Percentiles rank a stretch among this genome's conserved stretches.
These are phyloP conservation scores for Micrasema longulum DNA, from an alignment of 1,140 invertebrate species.

Conservation along the genomic window DNA sequence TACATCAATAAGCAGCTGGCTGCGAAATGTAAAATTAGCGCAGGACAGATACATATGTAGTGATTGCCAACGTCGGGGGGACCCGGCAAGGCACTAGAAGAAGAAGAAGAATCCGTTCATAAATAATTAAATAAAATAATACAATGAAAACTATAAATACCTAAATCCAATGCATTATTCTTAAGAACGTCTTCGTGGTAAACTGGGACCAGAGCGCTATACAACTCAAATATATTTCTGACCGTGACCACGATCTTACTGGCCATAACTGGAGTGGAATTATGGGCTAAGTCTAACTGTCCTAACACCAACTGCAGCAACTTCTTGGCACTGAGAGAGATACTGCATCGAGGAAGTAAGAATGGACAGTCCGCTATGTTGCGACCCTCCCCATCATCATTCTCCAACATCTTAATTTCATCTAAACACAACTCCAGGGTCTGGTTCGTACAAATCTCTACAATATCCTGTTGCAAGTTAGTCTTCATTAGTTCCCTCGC, in stretches of 20 bases:
- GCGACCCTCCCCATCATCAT: slow-evolving; percentile 57
- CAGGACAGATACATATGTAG: too few relatives aligned
- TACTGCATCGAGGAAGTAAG: slow-evolving; percentile 61
- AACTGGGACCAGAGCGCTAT: slow-evolving; percentile 62
- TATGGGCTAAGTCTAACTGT: slow-evolving; percentile 62
- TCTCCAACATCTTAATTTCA: slow-evolving; percentile 59
- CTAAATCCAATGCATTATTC: slow-evolving; percentile 63
- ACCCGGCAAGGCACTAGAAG: too few relatives aligned
- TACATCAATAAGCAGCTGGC: too few relatives aligned
- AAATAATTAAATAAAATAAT: too few relatives aligned
- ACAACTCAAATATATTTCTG: slow-evolving; percentile 64
- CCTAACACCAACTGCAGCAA: slow-evolving; percentile 61
- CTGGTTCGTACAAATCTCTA: slow-evolving; percentile 56
- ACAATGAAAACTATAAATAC: slow-evolving; percentile 49
- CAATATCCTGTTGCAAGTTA: slow-evolving; percentile 59
- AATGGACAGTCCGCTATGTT: slow-evolving; percentile 59
- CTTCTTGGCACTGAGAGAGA: slow-evolving; percentile 62
- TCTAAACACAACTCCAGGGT: slow-evolving; percentile 51
- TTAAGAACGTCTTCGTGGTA: slow-evolving; percentile 63
- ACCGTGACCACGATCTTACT: slow-evolving; percentile 60
- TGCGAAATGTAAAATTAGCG: too few relatives aligned
- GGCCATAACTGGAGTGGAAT: slow-evolving; percentile 60
- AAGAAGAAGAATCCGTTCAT: too few relatives aligned
- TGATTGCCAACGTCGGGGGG: too few relatives aligned
- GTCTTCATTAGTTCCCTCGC: slow-evolving; percentile 59